Conservation (phyloP, 2,113 vertebrate genomes). For the Dromiciops gliroides region DNA sequence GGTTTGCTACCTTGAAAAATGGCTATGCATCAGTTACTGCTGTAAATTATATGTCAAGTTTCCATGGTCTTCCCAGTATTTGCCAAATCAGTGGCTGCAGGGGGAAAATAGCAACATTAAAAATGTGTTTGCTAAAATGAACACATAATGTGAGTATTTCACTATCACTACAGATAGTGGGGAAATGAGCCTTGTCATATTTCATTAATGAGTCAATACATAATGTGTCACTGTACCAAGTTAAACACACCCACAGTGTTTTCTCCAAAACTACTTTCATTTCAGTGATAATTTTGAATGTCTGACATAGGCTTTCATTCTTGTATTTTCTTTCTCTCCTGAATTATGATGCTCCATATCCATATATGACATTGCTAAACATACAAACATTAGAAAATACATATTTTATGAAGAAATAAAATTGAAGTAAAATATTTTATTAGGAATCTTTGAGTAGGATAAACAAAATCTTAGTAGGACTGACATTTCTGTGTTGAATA, state of each 20-base stretch:
- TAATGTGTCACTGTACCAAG: not conserved
- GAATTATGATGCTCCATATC: not conserved
- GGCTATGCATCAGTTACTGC: not conserved
- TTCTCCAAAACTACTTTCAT: not conserved
- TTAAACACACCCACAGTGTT: not conserved
- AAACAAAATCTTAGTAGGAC: not conserved
- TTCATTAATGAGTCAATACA: not conserved
- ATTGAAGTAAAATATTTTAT: not conserved
- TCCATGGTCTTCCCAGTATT: not conserved
- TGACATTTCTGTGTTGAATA: not conserved
- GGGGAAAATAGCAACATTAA: constrained; percentile 26
- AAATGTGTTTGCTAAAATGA: constrained; percentile 34
- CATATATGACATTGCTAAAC: not conserved
- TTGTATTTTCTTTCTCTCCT: not conserved
- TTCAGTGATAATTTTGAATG: not conserved
- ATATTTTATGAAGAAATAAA: not conserved
- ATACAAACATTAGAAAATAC: not conserved
- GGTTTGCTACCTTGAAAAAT: constrained; percentile 55
- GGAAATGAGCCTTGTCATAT: not conserved
- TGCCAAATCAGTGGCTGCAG: constrained; percentile 9
- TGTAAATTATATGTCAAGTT: constrained; percentile 54
- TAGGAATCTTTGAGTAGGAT: not conserved
- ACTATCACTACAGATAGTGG: not conserved
- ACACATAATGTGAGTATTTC: not conserved
- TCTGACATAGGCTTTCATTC: not conserved